These are phyloP conservation scores for Umimayanthus kanabou DNA, from an alignment of 92 coral and sea anemone genomes.

Conservation along the genomic window DNA sequence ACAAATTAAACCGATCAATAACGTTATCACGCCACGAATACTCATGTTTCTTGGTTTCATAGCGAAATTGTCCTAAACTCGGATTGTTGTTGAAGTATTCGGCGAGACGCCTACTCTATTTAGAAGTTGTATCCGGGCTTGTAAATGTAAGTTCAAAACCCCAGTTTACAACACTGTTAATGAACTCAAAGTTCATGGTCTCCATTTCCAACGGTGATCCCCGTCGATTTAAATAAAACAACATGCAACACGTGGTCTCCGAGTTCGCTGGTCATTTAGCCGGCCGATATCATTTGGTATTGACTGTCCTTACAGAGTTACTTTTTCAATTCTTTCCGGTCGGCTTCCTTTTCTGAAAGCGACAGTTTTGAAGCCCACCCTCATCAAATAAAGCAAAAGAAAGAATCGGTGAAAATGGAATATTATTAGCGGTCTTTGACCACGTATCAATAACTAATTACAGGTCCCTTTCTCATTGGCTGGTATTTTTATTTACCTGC, in stretches of 20 bases:
- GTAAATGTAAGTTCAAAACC: not conserved
- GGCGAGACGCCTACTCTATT: not conserved
- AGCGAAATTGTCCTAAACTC: slow-evolving; percentile 2
- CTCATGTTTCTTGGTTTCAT: slow-evolving; percentile 81
- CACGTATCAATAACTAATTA: slow-evolving; percentile 41
- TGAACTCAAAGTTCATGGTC: slow-evolving; percentile 9
- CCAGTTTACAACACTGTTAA: not conserved
- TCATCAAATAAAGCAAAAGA: not conserved
- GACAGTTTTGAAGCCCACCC: not conserved
- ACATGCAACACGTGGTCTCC: slow-evolving; percentile 32
- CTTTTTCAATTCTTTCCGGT: not conserved
- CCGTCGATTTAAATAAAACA: slow-evolving; percentile 6
- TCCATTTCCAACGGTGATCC: slow-evolving; percentile 9
- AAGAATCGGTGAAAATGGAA: not conserved
- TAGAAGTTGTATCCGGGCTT: not conserved
- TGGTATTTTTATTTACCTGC: slow-evolving; percentile 24
- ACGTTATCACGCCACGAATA: slow-evolving; percentile 68
- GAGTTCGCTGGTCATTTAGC: not conserved
- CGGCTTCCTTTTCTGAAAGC: slow-evolving; percentile 1
- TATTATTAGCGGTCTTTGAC: slow-evolving; percentile 35
- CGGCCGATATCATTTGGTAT: not conserved
- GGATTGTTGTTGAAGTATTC: not conserved
- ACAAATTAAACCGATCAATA: slow-evolving; percentile 67
- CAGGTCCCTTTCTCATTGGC: slow-evolving; percentile 28
- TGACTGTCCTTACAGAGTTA: no score